Conservation (phyloP, 2,888 invertebrate genomes). For the Norana najaformis region DNA sequence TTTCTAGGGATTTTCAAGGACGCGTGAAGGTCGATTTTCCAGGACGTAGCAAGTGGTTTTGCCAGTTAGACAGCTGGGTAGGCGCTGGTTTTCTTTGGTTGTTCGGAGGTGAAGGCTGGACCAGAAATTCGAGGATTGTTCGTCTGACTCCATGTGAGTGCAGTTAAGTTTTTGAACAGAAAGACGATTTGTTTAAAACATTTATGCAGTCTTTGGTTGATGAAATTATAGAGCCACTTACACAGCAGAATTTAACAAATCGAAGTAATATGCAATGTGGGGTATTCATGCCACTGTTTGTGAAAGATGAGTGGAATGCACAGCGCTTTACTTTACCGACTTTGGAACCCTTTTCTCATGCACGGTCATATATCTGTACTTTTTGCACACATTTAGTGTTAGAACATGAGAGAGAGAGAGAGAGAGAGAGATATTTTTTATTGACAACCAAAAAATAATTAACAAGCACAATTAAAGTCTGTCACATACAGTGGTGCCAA, state of each 20-base stretch:
- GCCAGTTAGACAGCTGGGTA: neutral
- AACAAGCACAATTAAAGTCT: no score
- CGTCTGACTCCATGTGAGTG: neutral
- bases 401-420: no score
- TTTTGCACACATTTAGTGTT: no score
- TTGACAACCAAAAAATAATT: no score
- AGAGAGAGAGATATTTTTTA: no score
- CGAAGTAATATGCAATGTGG: neutral
- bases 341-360: no score
- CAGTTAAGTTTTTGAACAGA: no score
- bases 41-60: neutral
- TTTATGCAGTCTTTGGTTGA: neutral
- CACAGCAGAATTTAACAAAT: neutral
- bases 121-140: neutral
- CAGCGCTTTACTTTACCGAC: no score
- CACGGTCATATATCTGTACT: no score
- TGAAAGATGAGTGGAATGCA: no score
- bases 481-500: no score
- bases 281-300: no score
- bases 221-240: neutral
- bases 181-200: neutral
- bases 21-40: conserved; percentile 18
- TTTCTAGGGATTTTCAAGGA: conserved; percentile 16
- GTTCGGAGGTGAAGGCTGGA: neutral
- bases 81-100: neutral